These are phyloP conservation scores for Elaphurus davidianus DNA, from an alignment of 2,113 vertebrate genomes.

Conservation along the genomic window DNA sequence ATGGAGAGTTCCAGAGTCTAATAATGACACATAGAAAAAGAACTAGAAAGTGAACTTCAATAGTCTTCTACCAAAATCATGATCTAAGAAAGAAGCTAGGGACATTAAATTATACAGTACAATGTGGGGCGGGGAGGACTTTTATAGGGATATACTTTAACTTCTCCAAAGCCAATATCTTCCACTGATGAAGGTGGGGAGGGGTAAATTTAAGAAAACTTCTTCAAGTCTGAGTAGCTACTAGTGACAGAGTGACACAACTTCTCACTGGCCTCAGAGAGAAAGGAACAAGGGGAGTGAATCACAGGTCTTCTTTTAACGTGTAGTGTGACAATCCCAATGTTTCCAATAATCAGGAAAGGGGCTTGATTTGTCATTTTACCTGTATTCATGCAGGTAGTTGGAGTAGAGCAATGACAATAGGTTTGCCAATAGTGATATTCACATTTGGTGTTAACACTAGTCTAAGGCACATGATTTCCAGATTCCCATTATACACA, in stretches of 20 bases:
- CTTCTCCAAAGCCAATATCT: neutral
- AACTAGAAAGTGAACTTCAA: neutral
- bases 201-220: neutral
- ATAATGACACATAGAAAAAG: neutral
- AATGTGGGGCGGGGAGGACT: neutral
- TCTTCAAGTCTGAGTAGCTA: neutral
- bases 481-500: neutral
- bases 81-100: neutral
- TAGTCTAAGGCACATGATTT: neutral
- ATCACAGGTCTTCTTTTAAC: neutral
- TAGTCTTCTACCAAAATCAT: neutral
- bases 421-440: neutral
- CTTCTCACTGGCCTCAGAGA: neutral
- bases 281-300: neutral
- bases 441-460: neutral
- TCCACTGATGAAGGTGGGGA: neutral
- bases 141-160: neutral
- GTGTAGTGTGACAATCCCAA: neutral
- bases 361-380: neutral
- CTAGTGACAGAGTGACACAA: neutral
- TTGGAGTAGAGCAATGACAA: neutral
- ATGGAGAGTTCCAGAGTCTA: neutral
- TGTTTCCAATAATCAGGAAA: neutral
- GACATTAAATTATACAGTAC: neutral
- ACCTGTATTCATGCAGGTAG: neutral